phyloP scores from a whole-genome alignment of 1,140 invertebrate genomes.

The Pseudomyrmex dendroicus region DNA sequence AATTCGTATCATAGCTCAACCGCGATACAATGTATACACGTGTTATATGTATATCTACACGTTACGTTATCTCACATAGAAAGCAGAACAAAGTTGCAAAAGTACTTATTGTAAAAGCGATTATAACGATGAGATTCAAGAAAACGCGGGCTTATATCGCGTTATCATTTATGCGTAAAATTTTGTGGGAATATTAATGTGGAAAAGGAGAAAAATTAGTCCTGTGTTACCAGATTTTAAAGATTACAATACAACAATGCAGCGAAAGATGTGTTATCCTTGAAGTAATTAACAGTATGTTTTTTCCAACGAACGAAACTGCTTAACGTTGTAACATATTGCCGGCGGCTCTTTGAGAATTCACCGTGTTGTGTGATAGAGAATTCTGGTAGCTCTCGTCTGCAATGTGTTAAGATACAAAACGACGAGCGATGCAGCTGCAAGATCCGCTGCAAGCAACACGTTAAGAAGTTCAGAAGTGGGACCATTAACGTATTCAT shows the following conservation, averaged over 20 bases:
- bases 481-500: background rate
- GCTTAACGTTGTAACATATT: constrained; percentile 49
- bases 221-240: background rate
- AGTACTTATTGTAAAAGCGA: background rate
- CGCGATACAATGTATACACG: too few species aligned
- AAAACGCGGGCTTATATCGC: background rate
- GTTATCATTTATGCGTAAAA: constrained; percentile 7
- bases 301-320: constrained; percentile 37
- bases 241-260: background rate
- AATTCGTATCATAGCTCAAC: constrained; percentile 12
- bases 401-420: constrained; percentile 58
- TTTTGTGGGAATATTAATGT: background rate
- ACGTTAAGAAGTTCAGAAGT: constrained; percentile 17
- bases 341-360: constrained; percentile 48
- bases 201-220: background rate
- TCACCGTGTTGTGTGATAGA: constrained; percentile 20
- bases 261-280: constrained; percentile 1
- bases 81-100: background rate
- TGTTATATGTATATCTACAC: too few species aligned
- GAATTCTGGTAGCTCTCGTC: constrained; percentile 56
- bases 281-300: constrained; percentile 43
- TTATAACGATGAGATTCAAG: background rate
- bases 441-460: constrained; percentile 34
- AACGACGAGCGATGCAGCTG: constrained; percentile 54
- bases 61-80: background rate